Evolutionary conservation across 2,113 vertebrate genomes (phyloP).

Genomic region (Erythrocebus patas): DNA sequence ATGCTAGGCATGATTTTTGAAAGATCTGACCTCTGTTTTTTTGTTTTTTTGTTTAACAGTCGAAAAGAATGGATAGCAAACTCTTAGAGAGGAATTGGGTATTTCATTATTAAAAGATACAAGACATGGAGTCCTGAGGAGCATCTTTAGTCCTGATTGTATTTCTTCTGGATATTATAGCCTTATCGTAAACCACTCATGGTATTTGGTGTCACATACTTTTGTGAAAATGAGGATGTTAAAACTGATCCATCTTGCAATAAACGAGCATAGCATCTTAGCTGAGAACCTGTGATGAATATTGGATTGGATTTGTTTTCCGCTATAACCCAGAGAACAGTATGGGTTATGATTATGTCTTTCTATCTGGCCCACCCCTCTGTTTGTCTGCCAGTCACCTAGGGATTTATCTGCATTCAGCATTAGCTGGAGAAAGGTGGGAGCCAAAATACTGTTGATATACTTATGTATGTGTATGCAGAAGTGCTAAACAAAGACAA

Average conservation of each 20-base stretch:
- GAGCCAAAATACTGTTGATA: slow-evolving; percentile 66
- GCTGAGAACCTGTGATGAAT: slow-evolving; percentile 52
- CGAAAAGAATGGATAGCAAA: neutral
- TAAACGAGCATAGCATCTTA: neutral
- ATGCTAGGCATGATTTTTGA: neutral
- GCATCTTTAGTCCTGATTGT: neutral
- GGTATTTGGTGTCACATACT: slow-evolving; percentile 20
- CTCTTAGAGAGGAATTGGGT: neutral
- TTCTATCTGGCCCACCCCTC: slow-evolving; percentile 65
- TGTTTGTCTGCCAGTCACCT: slow-evolving; percentile 66
- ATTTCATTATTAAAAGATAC: neutral
- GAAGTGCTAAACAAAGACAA: slow-evolving; percentile 70
- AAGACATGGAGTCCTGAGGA: neutral
- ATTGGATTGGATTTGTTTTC: slow-evolving; percentile 66
- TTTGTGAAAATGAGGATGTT: neutral
- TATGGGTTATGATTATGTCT: slow-evolving; percentile 57
- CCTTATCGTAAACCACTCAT: neutral
- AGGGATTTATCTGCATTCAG: slow-evolving; percentile 65
- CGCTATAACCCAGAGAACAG: neutral
- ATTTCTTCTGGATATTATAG: slow-evolving; percentile 2
- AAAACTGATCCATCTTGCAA: slow-evolving; percentile 15
- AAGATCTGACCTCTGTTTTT: neutral
- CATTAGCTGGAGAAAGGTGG: slow-evolving; percentile 56
- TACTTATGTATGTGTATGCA: slow-evolving; percentile 68
- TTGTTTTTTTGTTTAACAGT: neutral